phyloP scores from a whole-genome alignment of 2,888 invertebrate genomes.

The Machimus atricapillus region DNA sequence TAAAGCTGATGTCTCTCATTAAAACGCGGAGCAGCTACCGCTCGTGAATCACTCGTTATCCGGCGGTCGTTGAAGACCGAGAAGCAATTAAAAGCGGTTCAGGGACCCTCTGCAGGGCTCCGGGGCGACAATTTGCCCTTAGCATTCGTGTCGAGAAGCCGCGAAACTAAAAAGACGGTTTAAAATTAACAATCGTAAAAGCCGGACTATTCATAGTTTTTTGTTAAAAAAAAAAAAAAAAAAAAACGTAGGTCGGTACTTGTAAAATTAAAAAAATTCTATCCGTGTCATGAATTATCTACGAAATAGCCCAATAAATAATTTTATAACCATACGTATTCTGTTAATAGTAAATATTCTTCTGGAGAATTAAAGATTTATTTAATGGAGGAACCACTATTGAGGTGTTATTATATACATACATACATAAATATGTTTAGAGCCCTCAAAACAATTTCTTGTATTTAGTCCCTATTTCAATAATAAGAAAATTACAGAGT shows the following conservation, averaged over 20 bases:
- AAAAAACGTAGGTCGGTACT: not conserved
- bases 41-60: not conserved
- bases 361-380: too few species aligned
- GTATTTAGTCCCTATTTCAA: too few species aligned
- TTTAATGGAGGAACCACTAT: too few species aligned
- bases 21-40: not conserved
- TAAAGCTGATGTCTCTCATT: not conserved
- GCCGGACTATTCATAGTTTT: not conserved
- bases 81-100: not conserved
- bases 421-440: too few species aligned
- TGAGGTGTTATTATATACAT: too few species aligned
- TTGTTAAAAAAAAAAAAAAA: not conserved
- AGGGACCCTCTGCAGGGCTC: not conserved
- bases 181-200: not conserved
- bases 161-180: not conserved
- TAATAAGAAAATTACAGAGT: too few species aligned
- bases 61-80: not conserved
- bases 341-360: too few species aligned
- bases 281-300: too few species aligned
- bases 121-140: not conserved
- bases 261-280: not conserved
- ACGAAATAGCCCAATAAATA: too few species aligned
- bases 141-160: not conserved
- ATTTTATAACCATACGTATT: too few species aligned
- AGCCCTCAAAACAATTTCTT: too few species aligned